Evolutionary conservation across 2,113 vertebrate genomes (phyloP).

Genomic region (Benitochromis conjunctus): DNA sequence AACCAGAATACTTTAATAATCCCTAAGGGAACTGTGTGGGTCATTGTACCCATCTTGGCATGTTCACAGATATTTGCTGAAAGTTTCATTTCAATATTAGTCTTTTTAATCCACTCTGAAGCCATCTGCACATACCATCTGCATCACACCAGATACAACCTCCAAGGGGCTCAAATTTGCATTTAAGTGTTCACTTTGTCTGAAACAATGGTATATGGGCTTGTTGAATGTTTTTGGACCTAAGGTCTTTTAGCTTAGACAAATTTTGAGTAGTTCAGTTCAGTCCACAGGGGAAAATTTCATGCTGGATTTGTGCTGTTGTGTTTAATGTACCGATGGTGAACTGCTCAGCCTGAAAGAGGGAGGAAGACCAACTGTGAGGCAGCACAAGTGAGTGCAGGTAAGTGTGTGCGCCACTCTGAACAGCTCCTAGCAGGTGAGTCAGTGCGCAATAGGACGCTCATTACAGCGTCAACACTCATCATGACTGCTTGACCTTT

Average conservation of each 20-base stretch:
- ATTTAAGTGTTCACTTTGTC: neutral
- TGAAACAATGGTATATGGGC: neutral
- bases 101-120: neutral
- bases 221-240: neutral
- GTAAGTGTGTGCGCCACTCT: neutral
- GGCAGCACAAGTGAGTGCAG: neutral
- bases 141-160: neutral
- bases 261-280: neutral
- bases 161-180: neutral
- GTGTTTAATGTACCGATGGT: conserved; percentile 3
- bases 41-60: neutral
- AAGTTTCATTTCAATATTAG: neutral
- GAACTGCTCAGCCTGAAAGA: conserved; percentile 17
- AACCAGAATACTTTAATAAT: too few relatives aligned
- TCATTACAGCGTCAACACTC: neutral
- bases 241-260: neutral
- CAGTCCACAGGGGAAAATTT: neutral
- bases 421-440: neutral
- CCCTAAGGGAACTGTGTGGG: too few relatives aligned
- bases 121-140: fast-evolving
- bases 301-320: neutral
- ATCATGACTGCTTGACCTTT: neutral
- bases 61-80: neutral
- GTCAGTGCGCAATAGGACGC: neutral
- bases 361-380: neutral